Conservation (phyloP, 2,888 invertebrate genomes). For the Xestia ashworthii region DNA sequence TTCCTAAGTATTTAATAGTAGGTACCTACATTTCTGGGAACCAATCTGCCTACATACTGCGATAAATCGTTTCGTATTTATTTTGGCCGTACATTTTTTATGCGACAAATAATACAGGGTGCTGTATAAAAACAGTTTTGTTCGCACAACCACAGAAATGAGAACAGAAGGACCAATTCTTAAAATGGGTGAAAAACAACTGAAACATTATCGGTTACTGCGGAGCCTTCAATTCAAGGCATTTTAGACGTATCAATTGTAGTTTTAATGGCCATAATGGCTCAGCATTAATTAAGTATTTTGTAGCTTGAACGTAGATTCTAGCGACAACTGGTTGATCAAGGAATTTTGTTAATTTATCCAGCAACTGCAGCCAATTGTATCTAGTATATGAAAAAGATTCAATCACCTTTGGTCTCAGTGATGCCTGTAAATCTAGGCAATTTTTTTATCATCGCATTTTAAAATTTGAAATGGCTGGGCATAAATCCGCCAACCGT, state of each 20-base stretch:
- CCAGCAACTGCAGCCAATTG: background rate
- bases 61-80: conserved; percentile 51
- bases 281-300: background rate
- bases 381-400: background rate
- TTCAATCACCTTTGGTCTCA: no score
- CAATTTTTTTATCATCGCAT: background rate
- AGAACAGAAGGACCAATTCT: conserved; percentile 32
- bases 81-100: conserved; percentile 58
- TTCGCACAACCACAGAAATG: background rate
- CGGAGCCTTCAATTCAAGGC: background rate
- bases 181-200: background rate
- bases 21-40: conserved; percentile 2
- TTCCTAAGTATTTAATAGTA: background rate
- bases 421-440: background rate
- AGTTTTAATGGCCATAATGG: background rate
- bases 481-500: background rate
- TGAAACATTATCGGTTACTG: background rate
- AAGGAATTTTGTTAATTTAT: conserved; percentile 5
- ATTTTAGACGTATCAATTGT: background rate
- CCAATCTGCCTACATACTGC: conserved; percentile 24
- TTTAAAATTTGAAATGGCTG: background rate
- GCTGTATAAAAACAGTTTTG: conserved; percentile 52
- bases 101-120: conserved; percentile 34
- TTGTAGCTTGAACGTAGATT: background rate
- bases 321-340: background rate